Base-by-base conservation (phyloP, 2,797 vertebrate species). In the Pempheris klunzingeri region DNA sequence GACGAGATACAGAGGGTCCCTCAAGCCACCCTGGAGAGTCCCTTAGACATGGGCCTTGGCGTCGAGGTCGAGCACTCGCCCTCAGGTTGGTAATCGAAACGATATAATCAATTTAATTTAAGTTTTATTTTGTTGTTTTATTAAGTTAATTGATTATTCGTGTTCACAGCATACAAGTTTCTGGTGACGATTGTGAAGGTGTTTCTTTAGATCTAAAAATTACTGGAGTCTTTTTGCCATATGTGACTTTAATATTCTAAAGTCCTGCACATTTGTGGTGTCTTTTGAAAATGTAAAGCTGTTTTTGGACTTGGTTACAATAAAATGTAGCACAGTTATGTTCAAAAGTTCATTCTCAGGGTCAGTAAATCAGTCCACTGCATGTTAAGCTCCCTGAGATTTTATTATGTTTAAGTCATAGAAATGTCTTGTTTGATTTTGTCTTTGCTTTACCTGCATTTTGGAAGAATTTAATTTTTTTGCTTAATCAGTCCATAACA, bases 1-100 rank as follows among this genome's bases (percentile, higher is more conserved):
- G 90, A 94, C 2, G 90, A 94, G 32, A 85, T 92, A 50, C 91
- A 92, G 41, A 93, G 85, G 81, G 78, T 88, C 43, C 92, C 93
- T 55, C 91, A 93, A 82, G 82, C 89, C 50, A 91, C 90, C 66
- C 58, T 93, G 57, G 94, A 95, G 61, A 94, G 88, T 59, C 79
- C 92, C 3, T 68, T 93, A 28, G 94, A 96, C 28, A 53, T 91
- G 34, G 89, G 87, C 12, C 82, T 93, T 39, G 67, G 76, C 49
- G 86, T 92, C 1, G 87, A 94, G 50, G 81, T 91, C 59, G 91
- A 95, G 26, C 76, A 47, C 13, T 83, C 84, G 0, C 70, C 85
- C 57, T 88, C 94, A 90, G 95, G 95, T 95, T 84, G 73, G 92
- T 89, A 36, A 69, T 66, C 4, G 54, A 14, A 34, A 52, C 4